These are phyloP conservation scores for Coenonympha glycerion DNA, from an alignment of 2,888 invertebrate genomes.

Conservation along the genomic window DNA sequence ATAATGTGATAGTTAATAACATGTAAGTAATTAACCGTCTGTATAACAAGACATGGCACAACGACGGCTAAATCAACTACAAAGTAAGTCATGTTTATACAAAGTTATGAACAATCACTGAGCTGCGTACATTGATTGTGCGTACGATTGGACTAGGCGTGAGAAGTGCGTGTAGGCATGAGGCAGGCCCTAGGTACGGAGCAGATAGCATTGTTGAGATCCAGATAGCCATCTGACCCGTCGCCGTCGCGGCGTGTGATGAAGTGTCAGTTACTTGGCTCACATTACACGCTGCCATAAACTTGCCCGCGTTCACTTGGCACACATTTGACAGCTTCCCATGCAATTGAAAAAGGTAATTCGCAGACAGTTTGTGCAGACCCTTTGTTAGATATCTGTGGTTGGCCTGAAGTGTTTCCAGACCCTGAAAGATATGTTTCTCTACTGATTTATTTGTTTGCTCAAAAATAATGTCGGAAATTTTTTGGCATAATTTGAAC, in stretches of 20 bases:
- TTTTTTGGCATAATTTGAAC: no score
- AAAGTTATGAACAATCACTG: constrained; percentile 13
- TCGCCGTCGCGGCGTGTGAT: constrained; percentile 38
- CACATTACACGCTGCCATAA: constrained; percentile 61
- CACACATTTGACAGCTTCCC: constrained; percentile 43
- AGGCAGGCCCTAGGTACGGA: constrained; percentile 15
- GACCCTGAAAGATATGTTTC: no score
- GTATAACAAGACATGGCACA: no score
- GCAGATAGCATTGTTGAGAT: constrained; percentile 23
- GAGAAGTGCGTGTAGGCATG: constrained; percentile 27
- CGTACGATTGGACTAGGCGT: constrained; percentile 25
- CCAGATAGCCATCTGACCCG: constrained; percentile 55
- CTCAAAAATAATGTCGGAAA: no score
- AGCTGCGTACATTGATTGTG: constrained; percentile 7
- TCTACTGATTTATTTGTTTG: no score
- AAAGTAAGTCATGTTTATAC: background rate
- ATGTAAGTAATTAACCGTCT: no score
- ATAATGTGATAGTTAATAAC: no score
- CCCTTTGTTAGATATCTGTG: no score
- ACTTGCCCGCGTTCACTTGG: constrained; percentile 39
- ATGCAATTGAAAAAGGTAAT: constrained; percentile 27
- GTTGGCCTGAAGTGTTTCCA: no score
- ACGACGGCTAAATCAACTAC: no score
- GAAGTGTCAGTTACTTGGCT: constrained; percentile 56
- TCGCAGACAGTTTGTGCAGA: background rate